Evolutionary conservation across 2,797 vertebrate genomes (phyloP).

Genomic region (Lacerta bilineata): DNA sequence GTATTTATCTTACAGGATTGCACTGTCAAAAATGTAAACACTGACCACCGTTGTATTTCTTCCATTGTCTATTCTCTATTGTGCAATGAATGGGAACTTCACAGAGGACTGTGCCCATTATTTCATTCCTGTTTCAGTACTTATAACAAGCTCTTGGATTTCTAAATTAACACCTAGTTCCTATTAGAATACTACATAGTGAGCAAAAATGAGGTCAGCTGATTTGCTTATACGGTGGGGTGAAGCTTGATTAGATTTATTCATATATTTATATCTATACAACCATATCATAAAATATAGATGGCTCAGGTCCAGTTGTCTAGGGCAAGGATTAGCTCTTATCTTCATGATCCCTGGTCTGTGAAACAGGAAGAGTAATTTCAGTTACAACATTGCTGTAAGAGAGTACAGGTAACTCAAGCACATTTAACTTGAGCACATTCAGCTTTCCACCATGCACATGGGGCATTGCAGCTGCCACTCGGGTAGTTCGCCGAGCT

Average conservation of each 20-base stretch:
- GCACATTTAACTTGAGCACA: no score
- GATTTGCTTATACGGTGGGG: neutral
- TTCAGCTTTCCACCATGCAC: no score
- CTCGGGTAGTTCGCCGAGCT: fast-evolving
- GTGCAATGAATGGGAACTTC: neutral
- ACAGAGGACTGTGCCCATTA: neutral
- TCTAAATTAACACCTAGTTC: no score
- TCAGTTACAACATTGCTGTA: neutral
- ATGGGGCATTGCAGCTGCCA: no score
- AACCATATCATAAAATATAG: no score
- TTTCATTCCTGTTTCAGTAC: neutral
- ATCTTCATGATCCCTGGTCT: neutral
- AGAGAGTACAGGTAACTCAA: no score
- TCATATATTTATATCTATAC: neutral
- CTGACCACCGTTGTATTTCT: neutral
- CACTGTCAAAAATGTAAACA: neutral
- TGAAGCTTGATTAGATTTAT: neutral
- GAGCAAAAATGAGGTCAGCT: neutral
- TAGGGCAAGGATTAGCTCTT: neutral
- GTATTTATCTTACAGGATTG: neutral
- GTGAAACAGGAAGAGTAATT: neutral
- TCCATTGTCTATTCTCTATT: neutral
- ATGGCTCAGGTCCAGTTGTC: neutral
- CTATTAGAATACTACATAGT: neutral
- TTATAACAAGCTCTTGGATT: neutral